phyloP scores from a whole-genome alignment of 2,113 vertebrate species.

The Podilymbus podiceps region DNA sequence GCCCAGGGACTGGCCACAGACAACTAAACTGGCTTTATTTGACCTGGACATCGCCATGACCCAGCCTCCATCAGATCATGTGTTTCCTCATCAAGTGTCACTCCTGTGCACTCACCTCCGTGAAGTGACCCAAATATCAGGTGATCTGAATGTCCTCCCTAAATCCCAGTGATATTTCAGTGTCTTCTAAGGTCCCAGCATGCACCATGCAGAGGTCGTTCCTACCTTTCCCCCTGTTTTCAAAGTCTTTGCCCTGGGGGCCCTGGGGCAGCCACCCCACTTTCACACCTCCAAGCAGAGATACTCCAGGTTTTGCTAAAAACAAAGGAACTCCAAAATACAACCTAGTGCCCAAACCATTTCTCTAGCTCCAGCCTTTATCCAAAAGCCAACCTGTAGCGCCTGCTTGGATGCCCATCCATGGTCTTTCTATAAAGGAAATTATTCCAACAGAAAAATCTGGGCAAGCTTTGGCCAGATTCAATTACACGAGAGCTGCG shows the following conservation, averaged over 20 bases:
- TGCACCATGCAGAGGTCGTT: background rate
- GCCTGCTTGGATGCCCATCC: background rate
- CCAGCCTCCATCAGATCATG: background rate
- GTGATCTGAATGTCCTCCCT: background rate
- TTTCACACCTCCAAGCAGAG: background rate
- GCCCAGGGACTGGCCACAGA: background rate
- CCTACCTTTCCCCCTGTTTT: background rate
- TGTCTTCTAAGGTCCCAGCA: background rate
- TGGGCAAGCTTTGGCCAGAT: background rate
- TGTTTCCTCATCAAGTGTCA: fast-evolving
- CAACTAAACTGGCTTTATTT: background rate
- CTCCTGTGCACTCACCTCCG: background rate
- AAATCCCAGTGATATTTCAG: background rate
- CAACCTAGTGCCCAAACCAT: background rate
- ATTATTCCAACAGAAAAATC: background rate
- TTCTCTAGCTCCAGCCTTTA: background rate
- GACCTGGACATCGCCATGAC: fast-evolving
- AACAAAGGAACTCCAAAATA: background rate
- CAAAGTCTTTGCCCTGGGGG: background rate
- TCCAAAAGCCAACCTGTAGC: background rate
- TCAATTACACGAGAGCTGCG: background rate
- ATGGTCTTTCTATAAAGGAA: background rate
- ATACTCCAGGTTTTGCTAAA: background rate
- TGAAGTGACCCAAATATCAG: background rate
- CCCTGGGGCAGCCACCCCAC: background rate